Evolutionary conservation across 1,140 invertebrate species (phyloP), one percentile per base, ranked within the genome.

Genomic region (Eriosoma lanigerum): DNA sequence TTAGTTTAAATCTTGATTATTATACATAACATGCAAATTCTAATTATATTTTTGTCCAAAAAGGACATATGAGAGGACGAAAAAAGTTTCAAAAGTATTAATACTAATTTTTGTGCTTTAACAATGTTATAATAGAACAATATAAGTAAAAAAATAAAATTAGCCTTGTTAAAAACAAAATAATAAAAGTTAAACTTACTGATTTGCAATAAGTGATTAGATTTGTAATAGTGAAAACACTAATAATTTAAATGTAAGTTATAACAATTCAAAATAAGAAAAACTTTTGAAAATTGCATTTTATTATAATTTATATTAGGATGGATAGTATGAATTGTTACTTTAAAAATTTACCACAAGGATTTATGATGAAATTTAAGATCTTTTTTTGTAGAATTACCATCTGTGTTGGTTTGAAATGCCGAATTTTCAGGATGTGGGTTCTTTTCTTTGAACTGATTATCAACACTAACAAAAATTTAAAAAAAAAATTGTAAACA

Each of bases 361-460:
- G 72, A 38, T 4, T 75, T 56, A 13, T 75, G 72, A 44, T 75
- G 72, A 29, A 75, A 75, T 58, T 75, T 75, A 54, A 75, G 72
- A 44, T 75, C 72, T 24, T 32, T 21, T 58, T 75, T 75, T 12
- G 58, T 52, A 13, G 72, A 75, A 2, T 56, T 32, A 38, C 72
- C 72, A 17, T 75, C 72, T 4, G 15, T 38, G n/a, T 75, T 29
- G 21, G 52, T 44, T 58, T 60, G 29, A 44, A 76, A 60, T 24
- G n/a, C 32, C 44, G 5, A 1, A 19, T 21, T 58, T 46, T 76
- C 54, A 19, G 73, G 73, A 48, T 56, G 32, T 24, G 54, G 54
- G 13, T 76, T 76, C 0, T 13, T 9, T 19, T 56, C 73, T 21
- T 56, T 58, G 54, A 76, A 76, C 13, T 76, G 73, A 3, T 46